Conservation (phyloP, 2,888 invertebrate species). For the Scrobipalpa atriplicella region DNA sequence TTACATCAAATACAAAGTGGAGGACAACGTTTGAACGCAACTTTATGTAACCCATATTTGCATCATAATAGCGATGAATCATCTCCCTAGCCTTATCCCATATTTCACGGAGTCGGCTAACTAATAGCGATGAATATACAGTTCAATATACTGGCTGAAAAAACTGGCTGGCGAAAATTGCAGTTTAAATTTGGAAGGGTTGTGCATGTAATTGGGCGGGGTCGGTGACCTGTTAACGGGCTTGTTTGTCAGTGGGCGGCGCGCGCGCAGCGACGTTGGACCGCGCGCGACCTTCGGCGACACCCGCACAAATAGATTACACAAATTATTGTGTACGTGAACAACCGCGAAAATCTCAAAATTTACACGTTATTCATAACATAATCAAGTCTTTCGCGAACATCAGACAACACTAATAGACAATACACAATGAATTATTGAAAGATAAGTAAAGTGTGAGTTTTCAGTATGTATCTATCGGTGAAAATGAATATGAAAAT, state of each 20-base stretch:
- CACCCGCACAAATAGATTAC: slow-evolving; percentile 55
- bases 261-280: slow-evolving; percentile 45
- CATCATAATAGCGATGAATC: slow-evolving; percentile 4
- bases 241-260: slow-evolving; percentile 68
- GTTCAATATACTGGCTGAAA: neutral
- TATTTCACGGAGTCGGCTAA: too few relatives aligned
- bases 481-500: too few relatives aligned
- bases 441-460: too few relatives aligned
- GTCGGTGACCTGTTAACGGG: slow-evolving; percentile 56
- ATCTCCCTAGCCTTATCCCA: too few relatives aligned
- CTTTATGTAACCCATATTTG: neutral
- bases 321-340: too few relatives aligned
- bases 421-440: neutral
- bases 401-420: slow-evolving; percentile 2
- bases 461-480: too few relatives aligned
- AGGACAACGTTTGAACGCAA: neutral
- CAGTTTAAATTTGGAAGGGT: slow-evolving; percentile 20
- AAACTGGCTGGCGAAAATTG: slow-evolving; percentile 16
- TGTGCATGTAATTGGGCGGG: slow-evolving; percentile 42
- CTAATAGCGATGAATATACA: too few relatives aligned
- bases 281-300: slow-evolving; percentile 63
- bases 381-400: slow-evolving; percentile 4
- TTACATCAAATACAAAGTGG: slow-evolving; percentile 2
- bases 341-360: too few relatives aligned
- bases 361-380: slow-evolving; percentile 28